phyloP scores from a whole-genome alignment of 2,888 invertebrate species.

The Panopea generosa region DNA sequence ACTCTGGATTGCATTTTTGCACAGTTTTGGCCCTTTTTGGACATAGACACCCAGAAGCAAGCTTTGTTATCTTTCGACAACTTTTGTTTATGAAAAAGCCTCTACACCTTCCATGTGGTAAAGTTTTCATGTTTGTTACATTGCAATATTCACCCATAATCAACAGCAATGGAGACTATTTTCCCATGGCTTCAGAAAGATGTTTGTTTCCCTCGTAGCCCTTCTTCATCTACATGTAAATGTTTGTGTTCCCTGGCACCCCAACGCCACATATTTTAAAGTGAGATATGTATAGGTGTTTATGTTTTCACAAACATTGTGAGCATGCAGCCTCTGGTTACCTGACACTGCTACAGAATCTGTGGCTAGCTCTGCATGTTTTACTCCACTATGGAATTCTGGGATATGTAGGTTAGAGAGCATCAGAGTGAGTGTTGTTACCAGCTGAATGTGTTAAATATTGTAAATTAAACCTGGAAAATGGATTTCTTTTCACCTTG shows the following conservation, averaged over 20 bases:
- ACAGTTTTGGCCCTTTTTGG: too few relatives aligned
- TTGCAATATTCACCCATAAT: too few relatives aligned
- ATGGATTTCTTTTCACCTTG: conserved; percentile 6
- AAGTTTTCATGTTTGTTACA: too few relatives aligned
- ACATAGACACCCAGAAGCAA: too few relatives aligned
- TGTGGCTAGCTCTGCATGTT: conserved; percentile 51
- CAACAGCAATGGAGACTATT: too few relatives aligned
- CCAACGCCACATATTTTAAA: conserved; percentile 1
- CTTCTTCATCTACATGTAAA: too few relatives aligned
- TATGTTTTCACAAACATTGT: conserved; percentile 50
- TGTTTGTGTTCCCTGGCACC: not conserved
- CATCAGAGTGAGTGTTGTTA: conserved; percentile 13
- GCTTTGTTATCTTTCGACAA: too few relatives aligned
- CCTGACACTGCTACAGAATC: conserved; percentile 33
- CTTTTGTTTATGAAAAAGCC: too few relatives aligned
- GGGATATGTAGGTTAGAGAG: conserved; percentile 52
- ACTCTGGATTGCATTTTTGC: too few relatives aligned
- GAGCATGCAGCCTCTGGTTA: conserved; percentile 36
- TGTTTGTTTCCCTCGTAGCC: too few relatives aligned
- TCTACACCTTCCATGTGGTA: too few relatives aligned
- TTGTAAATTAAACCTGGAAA: not conserved
- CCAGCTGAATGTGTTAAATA: not conserved
- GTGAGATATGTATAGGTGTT: conserved; percentile 41
- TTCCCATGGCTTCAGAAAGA: too few relatives aligned
- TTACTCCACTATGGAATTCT: conserved; percentile 54